phyloP scores from a whole-genome alignment of 2,113 vertebrate genomes.

The Myotis brandtii region DNA sequence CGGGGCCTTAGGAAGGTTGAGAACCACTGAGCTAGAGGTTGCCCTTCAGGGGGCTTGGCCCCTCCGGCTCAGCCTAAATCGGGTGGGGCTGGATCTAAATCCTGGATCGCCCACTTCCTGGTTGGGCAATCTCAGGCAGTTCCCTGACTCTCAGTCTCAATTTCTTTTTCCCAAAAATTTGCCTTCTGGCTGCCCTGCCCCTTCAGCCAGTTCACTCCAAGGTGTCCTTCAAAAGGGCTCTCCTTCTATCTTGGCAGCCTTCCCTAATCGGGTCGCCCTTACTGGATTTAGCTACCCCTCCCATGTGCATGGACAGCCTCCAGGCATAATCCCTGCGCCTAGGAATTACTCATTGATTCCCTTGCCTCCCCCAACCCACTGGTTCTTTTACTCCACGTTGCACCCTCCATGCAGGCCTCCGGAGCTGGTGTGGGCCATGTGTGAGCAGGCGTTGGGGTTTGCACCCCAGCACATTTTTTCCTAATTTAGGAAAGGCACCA shows the following conservation, averaged over 20 bases:
- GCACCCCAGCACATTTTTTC: neutral
- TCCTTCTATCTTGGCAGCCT: neutral
- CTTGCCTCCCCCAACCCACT: neutral
- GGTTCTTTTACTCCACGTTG: neutral
- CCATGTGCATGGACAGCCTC: neutral
- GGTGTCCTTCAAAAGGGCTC: neutral
- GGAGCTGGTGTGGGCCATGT: neutral
- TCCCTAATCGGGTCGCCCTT: neutral
- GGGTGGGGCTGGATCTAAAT: neutral
- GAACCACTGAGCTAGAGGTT: too few species aligned
- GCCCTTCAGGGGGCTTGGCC: neutral
- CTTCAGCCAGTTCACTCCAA: neutral
- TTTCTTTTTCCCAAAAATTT: neutral
- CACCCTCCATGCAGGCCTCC: neutral
- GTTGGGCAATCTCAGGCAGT: neutral
- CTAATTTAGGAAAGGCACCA: neutral
- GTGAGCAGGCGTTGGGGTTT: neutral
- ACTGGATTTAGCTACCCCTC: neutral
- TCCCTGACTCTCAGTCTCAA: neutral
- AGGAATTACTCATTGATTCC: conserved; percentile 35
- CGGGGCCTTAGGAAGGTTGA: too few species aligned
- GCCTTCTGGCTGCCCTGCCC: neutral
- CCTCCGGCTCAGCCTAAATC: neutral
- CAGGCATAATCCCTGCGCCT: neutral
- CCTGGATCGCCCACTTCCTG: neutral